These are phyloP conservation scores for Bimastos eiseni DNA, from an alignment of 2,888 invertebrate species.

Conservation along the genomic window DNA sequence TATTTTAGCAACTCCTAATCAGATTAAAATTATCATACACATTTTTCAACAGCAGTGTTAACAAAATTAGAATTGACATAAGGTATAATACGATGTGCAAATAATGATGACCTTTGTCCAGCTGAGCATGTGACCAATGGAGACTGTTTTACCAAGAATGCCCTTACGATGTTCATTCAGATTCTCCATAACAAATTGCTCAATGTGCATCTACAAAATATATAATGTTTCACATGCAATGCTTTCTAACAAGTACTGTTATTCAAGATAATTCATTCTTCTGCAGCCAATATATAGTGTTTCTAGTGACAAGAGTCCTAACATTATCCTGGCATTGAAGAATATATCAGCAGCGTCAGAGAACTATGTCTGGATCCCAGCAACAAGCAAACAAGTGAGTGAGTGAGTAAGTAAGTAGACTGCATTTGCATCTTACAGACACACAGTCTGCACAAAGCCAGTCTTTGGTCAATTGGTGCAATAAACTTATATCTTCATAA, in stretches of 20 bases:
- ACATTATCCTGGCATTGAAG: background rate
- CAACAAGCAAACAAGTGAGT: too few relatives aligned
- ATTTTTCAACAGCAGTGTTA: background rate
- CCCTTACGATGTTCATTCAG: conserved; percentile 85
- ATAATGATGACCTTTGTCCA: conserved; percentile 73
- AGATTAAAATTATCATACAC: background rate
- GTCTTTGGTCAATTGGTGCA: too few relatives aligned
- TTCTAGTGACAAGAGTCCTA: background rate
- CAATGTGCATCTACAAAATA: conserved; percentile 59
- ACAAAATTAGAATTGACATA: background rate
- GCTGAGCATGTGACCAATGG: conserved; percentile 84
- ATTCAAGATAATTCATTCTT: background rate
- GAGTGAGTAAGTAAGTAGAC: too few relatives aligned
- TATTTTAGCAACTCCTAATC: background rate
- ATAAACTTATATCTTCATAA: too few relatives aligned
- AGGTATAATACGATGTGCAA: background rate
- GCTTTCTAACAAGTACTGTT: background rate
- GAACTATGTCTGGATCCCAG: background rate
- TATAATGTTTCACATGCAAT: background rate
- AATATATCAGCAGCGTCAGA: background rate
- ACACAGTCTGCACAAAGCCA: too few relatives aligned
- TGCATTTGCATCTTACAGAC: too few relatives aligned
- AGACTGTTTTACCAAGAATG: conserved; percentile 73
- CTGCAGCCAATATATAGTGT: background rate
- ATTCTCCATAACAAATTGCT: conserved; percentile 91